Base-by-base conservation (phyloP, 2,888 invertebrate species). In the Camponotus fellah region DNA sequence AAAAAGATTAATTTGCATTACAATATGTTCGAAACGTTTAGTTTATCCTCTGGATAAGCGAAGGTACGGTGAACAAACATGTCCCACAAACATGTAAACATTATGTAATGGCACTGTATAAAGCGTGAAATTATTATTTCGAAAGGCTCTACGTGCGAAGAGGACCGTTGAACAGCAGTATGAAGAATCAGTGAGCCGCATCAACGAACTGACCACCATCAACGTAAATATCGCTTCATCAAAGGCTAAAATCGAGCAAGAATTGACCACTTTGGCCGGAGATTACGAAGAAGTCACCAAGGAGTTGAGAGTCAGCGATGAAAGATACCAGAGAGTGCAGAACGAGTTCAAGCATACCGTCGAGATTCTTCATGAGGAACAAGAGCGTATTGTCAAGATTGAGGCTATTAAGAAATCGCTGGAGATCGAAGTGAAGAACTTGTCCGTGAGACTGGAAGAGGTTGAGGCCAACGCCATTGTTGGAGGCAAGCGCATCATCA, bases 261-360 rank as follows among this genome's bases (percentile, higher is more conserved):
- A 99, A 95, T 96, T 99, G 93, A 96, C 97, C 79, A 97, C 98
- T 92, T 97, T 99, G 92, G 98, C 99, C 91, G 97, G 98, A 92
- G 99, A 99, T 95, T 98, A 99, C 95, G 99, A 99, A 95, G 99
- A 99, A 96, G 98, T 99, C 94, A 98, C 98, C 95, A 98, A 98
- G 96, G 99, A 99, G 95, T 96, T 99, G 94, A 97, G 98, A 95
- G 97, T 98, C 92, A 97, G 97, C 94, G 99, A 99, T 95, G 99
- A 99, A 95, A 97, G 99, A 95, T 99, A 97, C 96, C 99, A 99
- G 96, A 98, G 98, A 95, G 98, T 98, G 90, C 95, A 97, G 96
- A 97, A 97, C 95, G 99, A 99, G 95, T 96, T 99, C 94, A 99
- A 99, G 95, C 98, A 98, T 96, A 98, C 98, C 93, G 97, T 99